phyloP scores from a whole-genome alignment of 2,888 invertebrate genomes.

The Nebria salina region DNA sequence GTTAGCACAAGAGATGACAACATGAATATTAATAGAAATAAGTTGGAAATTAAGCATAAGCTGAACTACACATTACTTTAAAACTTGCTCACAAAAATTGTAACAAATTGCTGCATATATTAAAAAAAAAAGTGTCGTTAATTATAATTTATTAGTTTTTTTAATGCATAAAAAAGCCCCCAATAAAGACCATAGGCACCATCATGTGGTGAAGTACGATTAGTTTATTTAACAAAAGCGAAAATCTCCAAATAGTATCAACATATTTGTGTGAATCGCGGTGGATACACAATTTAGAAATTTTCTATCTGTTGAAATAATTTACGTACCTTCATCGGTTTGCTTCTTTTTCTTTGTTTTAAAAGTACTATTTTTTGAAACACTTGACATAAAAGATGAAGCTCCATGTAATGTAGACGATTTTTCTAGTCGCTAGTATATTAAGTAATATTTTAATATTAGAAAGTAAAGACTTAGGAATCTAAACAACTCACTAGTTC shows the following conservation, averaged over 20 bases:
- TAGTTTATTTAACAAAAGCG: not conserved
- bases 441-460: slow-evolving; percentile 6
- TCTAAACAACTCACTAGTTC: slow-evolving; percentile 49
- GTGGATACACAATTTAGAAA: no score
- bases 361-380: slow-evolving; percentile 10
- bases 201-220: slow-evolving; percentile 4
- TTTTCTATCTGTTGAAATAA: no score
- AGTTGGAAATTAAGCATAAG: slow-evolving; percentile 13
- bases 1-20: slow-evolving; percentile 23
- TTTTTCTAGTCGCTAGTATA: slow-evolving; percentile 25
- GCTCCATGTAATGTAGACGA: slow-evolving; percentile 13
- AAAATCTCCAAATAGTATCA: not conserved
- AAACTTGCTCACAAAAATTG: not conserved
- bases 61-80: not conserved
- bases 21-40: slow-evolving; percentile 26
- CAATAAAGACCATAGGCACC: not conserved
- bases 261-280: no score
- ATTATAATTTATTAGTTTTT: no score
- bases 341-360: slow-evolving; percentile 23
- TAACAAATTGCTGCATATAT: not conserved
- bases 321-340: slow-evolving; percentile 27
- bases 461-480: not conserved
- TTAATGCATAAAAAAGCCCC: not conserved
- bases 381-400: slow-evolving; percentile 20
- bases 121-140: no score